phyloP scores from a whole-genome alignment of 2,113 vertebrate genomes.

The Ageneiosus marmoratus region DNA sequence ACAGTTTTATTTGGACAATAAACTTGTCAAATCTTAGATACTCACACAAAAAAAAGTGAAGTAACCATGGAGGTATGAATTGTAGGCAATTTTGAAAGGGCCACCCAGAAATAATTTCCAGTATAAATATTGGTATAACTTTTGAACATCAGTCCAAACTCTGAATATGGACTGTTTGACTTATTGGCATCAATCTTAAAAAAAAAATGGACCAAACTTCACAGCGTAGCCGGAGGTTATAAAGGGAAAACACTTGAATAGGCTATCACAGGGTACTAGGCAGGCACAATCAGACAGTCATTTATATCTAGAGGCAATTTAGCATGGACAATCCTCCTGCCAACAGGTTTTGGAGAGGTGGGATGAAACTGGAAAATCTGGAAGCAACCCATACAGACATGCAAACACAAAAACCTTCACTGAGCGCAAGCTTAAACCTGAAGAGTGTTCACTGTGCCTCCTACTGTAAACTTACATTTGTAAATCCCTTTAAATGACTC shows the following conservation, averaged over 20 bases:
- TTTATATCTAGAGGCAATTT: not conserved
- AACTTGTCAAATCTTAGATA: not conserved
- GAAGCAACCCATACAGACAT: not conserved
- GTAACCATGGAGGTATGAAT: too few relatives aligned
- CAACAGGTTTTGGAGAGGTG: not conserved
- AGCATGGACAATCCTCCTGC: not conserved
- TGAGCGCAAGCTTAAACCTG: not conserved
- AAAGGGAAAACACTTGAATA: not conserved
- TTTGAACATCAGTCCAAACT: not conserved
- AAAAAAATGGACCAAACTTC: not conserved
- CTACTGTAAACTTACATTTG: too few relatives aligned
- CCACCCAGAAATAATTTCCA: not conserved
- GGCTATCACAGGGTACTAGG: not conserved
- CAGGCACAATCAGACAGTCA: not conserved
- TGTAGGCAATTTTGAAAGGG: not conserved
- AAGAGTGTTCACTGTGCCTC: not conserved
- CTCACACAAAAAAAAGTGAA: not conserved
- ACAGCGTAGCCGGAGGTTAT: not conserved
- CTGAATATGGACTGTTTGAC: not conserved
- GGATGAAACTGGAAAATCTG: not conserved
- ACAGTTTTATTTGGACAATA: not conserved
- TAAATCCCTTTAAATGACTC: not conserved
- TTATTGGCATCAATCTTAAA: too few relatives aligned
- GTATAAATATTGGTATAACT: not conserved
- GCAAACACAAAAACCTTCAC: not conserved